phyloP scores from a whole-genome alignment of 2,888 invertebrate species.

The Troilus luridus region DNA sequence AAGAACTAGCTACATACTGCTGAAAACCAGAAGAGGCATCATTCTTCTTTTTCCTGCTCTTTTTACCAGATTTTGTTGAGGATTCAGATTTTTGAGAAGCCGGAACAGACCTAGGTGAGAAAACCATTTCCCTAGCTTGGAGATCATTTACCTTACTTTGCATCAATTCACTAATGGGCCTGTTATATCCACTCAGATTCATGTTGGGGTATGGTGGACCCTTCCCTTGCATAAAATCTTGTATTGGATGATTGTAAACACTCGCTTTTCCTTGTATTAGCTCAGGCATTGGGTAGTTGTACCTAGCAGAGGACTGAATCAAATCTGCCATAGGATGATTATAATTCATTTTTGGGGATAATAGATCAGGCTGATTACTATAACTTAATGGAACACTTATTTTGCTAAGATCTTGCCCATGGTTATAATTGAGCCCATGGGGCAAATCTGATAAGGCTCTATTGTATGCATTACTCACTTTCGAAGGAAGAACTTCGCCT shows the following conservation, averaged over 20 bases:
- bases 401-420: constrained; percentile 63
- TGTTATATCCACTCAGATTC: constrained; percentile 61
- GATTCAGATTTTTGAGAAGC: constrained; percentile 53
- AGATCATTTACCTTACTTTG: constrained; percentile 60
- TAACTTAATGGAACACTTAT: constrained; percentile 62
- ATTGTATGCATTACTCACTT: constrained; percentile 65
- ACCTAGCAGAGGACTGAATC: constrained; percentile 62
- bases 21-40: constrained; percentile 73
- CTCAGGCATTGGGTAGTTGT: constrained; percentile 63
- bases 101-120: constrained; percentile 59
- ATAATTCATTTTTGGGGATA: constrained; percentile 63
- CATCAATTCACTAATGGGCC: constrained; percentile 63
- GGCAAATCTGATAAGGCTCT: constrained; percentile 63
- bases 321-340: constrained; percentile 65
- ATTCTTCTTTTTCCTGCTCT: constrained; percentile 63
- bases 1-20: constrained; percentile 73
- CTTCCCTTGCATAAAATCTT: constrained; percentile 65
- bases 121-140: constrained; percentile 63
- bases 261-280: constrained; percentile 62
- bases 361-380: constrained; percentile 61
- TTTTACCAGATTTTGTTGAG: constrained; percentile 61
- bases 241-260: constrained; percentile 64
- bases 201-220: constrained; percentile 62
- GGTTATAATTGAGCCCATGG: constrained; percentile 61
- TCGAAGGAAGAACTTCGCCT: constrained; percentile 64